These are phyloP conservation scores for Episyrphus balteatus DNA, from an alignment of 1,140 invertebrate species.

Conservation along the genomic window DNA sequence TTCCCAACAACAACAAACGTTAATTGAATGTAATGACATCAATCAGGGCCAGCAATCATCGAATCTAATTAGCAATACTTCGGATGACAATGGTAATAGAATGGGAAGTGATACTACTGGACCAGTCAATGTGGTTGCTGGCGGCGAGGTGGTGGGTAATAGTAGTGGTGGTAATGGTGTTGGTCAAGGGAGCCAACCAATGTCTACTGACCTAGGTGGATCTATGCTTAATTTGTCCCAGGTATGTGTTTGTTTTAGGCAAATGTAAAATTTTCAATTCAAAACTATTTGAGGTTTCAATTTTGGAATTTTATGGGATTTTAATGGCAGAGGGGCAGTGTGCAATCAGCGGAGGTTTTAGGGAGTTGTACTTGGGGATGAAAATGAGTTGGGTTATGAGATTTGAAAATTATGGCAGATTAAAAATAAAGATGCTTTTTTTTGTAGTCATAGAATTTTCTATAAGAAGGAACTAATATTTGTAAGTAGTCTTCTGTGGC, in stretches of 20 bases:
- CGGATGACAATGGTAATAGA: background rate
- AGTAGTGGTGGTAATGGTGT: slow-evolving; percentile 13
- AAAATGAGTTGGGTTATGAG: too few species aligned
- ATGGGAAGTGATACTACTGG: slow-evolving; percentile 1
- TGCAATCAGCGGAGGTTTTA: too few species aligned
- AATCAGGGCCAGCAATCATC: slow-evolving; percentile 5
- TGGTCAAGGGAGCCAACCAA: too few species aligned
- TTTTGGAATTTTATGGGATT: background rate
- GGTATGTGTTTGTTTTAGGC: background rate
- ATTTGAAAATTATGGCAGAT: too few species aligned
- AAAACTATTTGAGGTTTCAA: too few species aligned
- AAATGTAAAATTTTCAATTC: background rate
- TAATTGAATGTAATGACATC: slow-evolving; percentile 7
- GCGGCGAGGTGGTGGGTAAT: slow-evolving; percentile 29
- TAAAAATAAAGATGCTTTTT: too few species aligned
- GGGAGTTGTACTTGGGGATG: too few species aligned
- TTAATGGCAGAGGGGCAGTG: background rate
- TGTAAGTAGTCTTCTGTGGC: too few species aligned
- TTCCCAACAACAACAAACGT: slow-evolving; percentile 3
- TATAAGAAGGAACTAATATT: too few species aligned
- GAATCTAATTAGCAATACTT: slow-evolving; percentile 5
- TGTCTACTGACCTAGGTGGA: too few species aligned
- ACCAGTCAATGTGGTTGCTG: slow-evolving; percentile 10
- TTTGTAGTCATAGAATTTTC: too few species aligned
- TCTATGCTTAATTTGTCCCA: slow-evolving; percentile 71